A percentile compares a stretch with the other conserved stretches of the same genome.
Evolutionary conservation across 2,113 vertebrate genomes (phyloP).

Genomic region (Calyptommatus sinebrachiatus): DNA sequence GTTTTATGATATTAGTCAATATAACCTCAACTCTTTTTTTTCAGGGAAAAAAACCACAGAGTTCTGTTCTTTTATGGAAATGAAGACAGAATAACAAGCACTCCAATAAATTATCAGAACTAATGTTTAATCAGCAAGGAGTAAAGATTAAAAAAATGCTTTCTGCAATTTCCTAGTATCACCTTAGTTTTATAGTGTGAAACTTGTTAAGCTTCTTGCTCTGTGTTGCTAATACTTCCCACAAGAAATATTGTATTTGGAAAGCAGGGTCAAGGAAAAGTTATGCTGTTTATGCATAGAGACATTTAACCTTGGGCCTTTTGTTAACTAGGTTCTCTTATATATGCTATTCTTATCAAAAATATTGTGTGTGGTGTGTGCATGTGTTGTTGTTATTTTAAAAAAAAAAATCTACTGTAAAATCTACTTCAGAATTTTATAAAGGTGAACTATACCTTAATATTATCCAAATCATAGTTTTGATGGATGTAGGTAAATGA

Average conservation of each 20-base stretch:
- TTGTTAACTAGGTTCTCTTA: neutral
- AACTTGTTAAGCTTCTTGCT: neutral
- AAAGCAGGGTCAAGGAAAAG: neutral
- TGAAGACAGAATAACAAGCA: neutral
- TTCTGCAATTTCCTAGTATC: neutral
- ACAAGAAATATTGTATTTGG: neutral
- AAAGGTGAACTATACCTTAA: too few species aligned
- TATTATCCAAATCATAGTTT: too few species aligned
- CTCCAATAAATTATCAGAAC: neutral
- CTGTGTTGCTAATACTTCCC: constrained; percentile 10
- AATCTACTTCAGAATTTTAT: too few species aligned
- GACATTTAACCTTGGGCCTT: neutral
- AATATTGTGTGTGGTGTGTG: constrained; percentile 18
- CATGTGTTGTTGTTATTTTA: too few species aligned
- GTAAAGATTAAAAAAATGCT: neutral
- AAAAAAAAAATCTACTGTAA: too few species aligned
- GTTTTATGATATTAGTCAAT: too few species aligned
- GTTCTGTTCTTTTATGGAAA: neutral
- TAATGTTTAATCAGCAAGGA: neutral
- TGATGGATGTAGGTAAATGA: too few species aligned
- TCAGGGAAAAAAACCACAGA: neutral
- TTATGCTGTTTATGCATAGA: neutral
- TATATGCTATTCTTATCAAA: neutral
- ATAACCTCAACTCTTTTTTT: neutral
- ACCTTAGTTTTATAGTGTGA: neutral